These are phyloP conservation scores for Physeter macrocephalus DNA, from an alignment of 2,113 vertebrate genomes.

Conservation along the genomic window DNA sequence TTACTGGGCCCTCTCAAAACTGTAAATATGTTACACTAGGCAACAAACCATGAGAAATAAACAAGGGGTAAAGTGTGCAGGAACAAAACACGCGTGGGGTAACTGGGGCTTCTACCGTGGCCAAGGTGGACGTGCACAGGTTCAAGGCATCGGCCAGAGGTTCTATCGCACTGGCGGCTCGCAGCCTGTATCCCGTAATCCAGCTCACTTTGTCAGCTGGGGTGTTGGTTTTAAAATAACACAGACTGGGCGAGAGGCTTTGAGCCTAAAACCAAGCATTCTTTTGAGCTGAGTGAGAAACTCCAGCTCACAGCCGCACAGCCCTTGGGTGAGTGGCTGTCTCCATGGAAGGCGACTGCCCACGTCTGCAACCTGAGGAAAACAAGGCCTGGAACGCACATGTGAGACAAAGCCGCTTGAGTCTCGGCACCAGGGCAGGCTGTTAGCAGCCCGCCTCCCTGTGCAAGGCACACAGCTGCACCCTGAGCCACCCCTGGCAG, in stretches of 20 bases:
- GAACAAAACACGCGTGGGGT: neutral
- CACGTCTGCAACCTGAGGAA: neutral
- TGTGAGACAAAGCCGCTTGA: neutral
- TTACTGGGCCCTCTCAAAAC: neutral
- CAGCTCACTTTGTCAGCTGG: neutral
- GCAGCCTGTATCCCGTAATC: neutral
- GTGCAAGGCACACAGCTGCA: neutral
- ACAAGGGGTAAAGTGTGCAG: neutral
- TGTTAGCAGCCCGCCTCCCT: no score
- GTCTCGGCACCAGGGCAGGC: neutral
- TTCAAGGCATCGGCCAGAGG: neutral
- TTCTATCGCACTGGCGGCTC: neutral
- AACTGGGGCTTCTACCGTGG: neutral
- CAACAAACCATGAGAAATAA: neutral
- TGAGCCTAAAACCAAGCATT: neutral
- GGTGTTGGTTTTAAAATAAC: neutral
- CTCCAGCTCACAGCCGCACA: neutral
- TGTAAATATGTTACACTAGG: neutral
- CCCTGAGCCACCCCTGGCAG: neutral
- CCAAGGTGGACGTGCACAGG: neutral
- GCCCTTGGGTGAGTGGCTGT: neutral
- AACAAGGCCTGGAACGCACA: neutral
- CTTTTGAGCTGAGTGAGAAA: neutral
- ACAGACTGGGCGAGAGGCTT: neutral
- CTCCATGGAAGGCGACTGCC: neutral